A percentile compares a stretch with the other conserved stretches of the same genome.
Conservation (phyloP, 2,888 invertebrate species). For the Ceramica pisi region DNA sequence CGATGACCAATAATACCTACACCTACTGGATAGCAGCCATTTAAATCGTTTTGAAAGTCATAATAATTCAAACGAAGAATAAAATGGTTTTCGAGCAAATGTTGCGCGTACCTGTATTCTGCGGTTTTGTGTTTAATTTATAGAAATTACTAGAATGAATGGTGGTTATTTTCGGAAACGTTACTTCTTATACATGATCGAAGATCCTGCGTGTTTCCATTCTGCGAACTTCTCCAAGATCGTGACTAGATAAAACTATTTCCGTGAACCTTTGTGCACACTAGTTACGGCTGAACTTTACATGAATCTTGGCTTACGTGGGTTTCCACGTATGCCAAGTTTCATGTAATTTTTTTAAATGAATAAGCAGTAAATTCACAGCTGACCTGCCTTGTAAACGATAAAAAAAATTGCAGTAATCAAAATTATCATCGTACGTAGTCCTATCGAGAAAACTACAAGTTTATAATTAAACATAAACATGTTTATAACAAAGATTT, state of each 20-base stretch:
- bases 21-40: background rate
- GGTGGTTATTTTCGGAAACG: constrained; percentile 15
- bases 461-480: constrained; percentile 11
- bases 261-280: background rate
- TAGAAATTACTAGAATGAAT: constrained; percentile 9
- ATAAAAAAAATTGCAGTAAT: background rate
- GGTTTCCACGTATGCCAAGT: too few relatives aligned
- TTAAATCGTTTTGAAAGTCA: background rate
- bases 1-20: constrained; percentile 7
- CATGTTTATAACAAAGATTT: constrained; percentile 23
- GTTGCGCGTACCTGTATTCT: constrained; percentile 10
- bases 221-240: background rate
- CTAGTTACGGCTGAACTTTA: too few relatives aligned
- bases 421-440: constrained; percentile 14
- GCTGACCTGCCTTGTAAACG: too few relatives aligned
- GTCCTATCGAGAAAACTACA: constrained; percentile 2
- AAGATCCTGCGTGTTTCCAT: background rate
- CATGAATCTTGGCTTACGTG: too few relatives aligned
- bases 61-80: background rate
- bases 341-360: too few relatives aligned
- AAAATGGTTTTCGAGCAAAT: constrained; percentile 8
- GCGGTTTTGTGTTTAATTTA: constrained; percentile 18
- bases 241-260: background rate
- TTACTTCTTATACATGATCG: background rate
- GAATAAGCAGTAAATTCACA: too few relatives aligned